A percentile compares a stretch with the other conserved stretches of the same genome.
Evolutionary conservation across 2,888 invertebrate species (phyloP).

Genomic region (Saturnia japonica): DNA sequence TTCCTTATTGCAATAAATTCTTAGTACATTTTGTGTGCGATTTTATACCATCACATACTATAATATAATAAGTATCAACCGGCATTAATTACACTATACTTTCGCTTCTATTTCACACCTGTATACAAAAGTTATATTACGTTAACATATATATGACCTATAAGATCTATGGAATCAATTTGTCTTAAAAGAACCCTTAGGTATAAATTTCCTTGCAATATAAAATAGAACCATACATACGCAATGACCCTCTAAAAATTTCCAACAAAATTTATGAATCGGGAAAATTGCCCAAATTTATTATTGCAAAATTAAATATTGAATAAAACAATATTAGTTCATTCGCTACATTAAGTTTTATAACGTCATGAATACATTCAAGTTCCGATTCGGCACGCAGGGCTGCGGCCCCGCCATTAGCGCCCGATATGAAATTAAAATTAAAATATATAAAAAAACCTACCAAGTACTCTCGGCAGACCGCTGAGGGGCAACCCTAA

Average conservation of each 20-base stretch:
- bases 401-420: slow-evolving; percentile 77
- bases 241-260: slow-evolving; percentile 32
- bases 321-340: slow-evolving; percentile 82
- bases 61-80: too few relatives aligned
- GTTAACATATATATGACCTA: background rate
- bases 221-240: slow-evolving; percentile 12
- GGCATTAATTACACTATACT: background rate
- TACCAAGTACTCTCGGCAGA: slow-evolving; percentile 75
- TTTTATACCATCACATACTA: background rate
- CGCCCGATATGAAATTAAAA: slow-evolving; percentile 82
- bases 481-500: slow-evolving; percentile 80
- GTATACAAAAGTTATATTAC: background rate
- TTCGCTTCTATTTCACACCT: background rate
- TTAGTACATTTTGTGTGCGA: background rate
- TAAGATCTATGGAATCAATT: background rate
- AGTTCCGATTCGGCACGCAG: slow-evolving; percentile 77
- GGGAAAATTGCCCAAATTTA: slow-evolving; percentile 68
- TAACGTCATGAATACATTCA: slow-evolving; percentile 77
- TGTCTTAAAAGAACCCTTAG: background rate
- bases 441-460: slow-evolving; percentile 81
- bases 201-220: background rate
- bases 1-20: background rate
- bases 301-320: slow-evolving; percentile 77
- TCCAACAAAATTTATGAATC: slow-evolving; percentile 71
- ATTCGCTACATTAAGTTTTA: slow-evolving; percentile 81